phyloP scores from a whole-genome alignment of 2,888 invertebrate species.

The Ormyrus labotus region DNA sequence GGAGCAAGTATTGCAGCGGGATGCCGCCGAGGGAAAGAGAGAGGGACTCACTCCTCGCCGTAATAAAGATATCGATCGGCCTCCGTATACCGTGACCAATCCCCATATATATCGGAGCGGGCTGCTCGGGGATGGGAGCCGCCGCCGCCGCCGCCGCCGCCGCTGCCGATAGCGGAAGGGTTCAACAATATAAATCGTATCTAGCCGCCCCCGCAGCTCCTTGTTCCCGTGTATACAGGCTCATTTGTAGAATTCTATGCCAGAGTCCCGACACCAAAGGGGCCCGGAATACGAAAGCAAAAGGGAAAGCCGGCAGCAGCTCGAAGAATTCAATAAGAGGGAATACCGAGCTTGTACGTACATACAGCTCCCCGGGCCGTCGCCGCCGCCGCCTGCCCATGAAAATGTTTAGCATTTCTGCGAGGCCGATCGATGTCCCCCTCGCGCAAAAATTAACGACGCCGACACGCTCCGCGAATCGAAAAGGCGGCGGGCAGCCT shows the following conservation, averaged over 20 bases:
- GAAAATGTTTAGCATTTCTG: slow-evolving; percentile 56
- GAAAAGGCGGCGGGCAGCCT: neutral
- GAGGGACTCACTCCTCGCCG: slow-evolving; percentile 37
- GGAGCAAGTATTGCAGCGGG: slow-evolving; percentile 15
- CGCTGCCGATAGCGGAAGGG: slow-evolving; percentile 60
- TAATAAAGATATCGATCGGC: slow-evolving; percentile 67
- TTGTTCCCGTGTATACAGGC: slow-evolving; percentile 51
- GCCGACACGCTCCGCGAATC: slow-evolving; percentile 25
- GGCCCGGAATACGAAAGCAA: slow-evolving; percentile 40
- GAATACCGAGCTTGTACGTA: slow-evolving; percentile 19
- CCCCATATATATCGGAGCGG: slow-evolving; percentile 56
- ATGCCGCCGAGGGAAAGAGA: neutral
- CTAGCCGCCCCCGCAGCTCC: slow-evolving; percentile 29
- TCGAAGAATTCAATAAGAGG: slow-evolving; percentile 57
- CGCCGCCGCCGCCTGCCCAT: slow-evolving; percentile 23
- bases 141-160: neutral
- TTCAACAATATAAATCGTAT: slow-evolving; percentile 60
- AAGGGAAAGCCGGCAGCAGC: slow-evolving; percentile 6
- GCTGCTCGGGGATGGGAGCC: neutral
- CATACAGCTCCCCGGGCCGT: neutral
- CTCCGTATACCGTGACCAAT: slow-evolving; percentile 64
- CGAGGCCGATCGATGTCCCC: slow-evolving; percentile 34
- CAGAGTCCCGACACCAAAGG: slow-evolving; percentile 20
- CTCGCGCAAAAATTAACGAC: slow-evolving; percentile 30
- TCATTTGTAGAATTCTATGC: slow-evolving; percentile 55